Percentiles rank a stretch among this genome's conserved stretches.
phyloP scores from a whole-genome alignment of 2,113 vertebrate genomes.

The Probosciger aterrimus region DNA sequence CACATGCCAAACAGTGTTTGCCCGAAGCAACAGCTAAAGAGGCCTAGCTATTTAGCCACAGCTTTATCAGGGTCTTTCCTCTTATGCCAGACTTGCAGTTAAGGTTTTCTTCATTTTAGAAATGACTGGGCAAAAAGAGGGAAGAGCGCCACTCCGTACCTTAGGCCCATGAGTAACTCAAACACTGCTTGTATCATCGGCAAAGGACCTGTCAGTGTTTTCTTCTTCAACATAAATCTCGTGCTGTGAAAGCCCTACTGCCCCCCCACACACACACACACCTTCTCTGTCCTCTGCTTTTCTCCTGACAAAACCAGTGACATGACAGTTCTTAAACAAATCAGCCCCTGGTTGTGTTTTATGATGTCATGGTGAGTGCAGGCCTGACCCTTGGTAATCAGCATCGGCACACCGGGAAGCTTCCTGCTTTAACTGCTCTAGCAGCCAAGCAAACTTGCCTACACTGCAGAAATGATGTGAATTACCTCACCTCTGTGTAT shows the following conservation, averaged over 20 bases:
- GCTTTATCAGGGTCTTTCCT: neutral
- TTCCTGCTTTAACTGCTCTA: conserved; percentile 40
- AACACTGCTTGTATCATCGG: neutral
- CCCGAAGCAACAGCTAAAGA: neutral
- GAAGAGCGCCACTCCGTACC: neutral
- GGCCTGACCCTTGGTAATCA: conserved; percentile 62
- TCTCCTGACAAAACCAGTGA: conserved; percentile 33
- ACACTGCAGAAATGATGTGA: conserved; percentile 64
- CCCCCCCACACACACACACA: neutral
- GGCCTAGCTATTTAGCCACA: neutral
- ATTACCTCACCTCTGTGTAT: conserved; percentile 73
- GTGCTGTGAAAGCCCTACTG: fast-evolving
- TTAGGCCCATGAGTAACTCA: neutral
- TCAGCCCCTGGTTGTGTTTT: conserved; percentile 6
- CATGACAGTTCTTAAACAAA: conserved; percentile 54
- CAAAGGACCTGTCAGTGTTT: neutral
- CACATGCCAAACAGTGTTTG: neutral
- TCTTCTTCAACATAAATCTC: neutral
- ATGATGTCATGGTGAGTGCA: conserved; percentile 60
- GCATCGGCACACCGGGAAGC: conserved; percentile 42
- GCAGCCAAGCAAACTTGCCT: conserved; percentile 60
- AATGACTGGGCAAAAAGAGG: fast-evolving
- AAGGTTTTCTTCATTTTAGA: neutral
- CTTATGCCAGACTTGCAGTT: neutral
- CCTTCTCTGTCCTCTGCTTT: neutral